Percentiles rank a stretch among this genome's conserved stretches.
Conservation (phyloP, 2,113 vertebrate genomes). For the Prunella fulvescens region DNA sequence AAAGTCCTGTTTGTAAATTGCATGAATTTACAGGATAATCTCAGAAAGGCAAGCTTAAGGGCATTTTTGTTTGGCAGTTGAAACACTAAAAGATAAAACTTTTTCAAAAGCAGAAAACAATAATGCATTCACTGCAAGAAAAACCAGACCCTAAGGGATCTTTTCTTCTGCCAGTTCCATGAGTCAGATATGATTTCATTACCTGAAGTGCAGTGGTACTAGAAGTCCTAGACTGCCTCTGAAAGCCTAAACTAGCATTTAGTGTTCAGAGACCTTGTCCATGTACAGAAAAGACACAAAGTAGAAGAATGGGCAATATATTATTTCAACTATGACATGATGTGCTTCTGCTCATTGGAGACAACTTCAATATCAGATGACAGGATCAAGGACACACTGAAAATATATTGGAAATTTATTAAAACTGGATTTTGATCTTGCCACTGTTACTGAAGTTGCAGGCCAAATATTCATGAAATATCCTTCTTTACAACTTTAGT, state of each 20-base stretch:
- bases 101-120: background rate
- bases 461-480: background rate
- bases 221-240: background rate
- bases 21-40: background rate
- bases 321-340: background rate
- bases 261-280: background rate
- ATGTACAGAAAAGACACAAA: background rate
- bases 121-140: background rate
- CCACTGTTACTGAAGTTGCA: background rate
- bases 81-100: background rate
- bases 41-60: background rate
- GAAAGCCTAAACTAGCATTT: background rate
- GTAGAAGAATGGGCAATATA: background rate
- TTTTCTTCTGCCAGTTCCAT: background rate
- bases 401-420: background rate
- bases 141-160: background rate
- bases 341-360: background rate
- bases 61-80: background rate
- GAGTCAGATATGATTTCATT: background rate
- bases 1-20: background rate
- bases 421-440: background rate
- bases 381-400: background rate
- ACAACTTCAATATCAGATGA: background rate
- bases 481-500: background rate
- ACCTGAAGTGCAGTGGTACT: background rate